phyloP scores from a whole-genome alignment of 1,140 invertebrate genomes.

The Sesamia nonagrioides region DNA sequence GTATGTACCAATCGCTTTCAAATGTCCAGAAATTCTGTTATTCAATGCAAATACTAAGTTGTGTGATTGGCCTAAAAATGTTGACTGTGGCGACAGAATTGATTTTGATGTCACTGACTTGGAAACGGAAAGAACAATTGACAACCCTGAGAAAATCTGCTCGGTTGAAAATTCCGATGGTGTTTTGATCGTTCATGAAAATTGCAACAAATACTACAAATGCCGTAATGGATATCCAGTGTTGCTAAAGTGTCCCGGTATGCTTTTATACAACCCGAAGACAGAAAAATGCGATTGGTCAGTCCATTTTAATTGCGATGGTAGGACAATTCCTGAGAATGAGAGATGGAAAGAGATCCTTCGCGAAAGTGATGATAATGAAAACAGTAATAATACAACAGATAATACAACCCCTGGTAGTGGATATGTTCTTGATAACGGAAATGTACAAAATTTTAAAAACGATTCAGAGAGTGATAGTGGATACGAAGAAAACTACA shows the following conservation, averaged over 20 bases:
- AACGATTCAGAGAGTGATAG: background rate
- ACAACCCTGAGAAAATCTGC: background rate
- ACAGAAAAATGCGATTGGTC: conserved; percentile 51
- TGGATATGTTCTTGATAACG: too few relatives aligned
- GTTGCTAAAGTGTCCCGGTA: conserved; percentile 16
- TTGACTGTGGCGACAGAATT: conserved; percentile 32
- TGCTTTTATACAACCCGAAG: conserved; percentile 48
- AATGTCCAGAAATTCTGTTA: conserved; percentile 36
- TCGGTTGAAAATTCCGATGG: background rate
- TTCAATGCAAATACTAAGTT: conserved; percentile 41
- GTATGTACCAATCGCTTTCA: background rate
- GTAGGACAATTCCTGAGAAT: conserved; percentile 2
- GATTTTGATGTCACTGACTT: background rate
- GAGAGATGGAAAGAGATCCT: too few relatives aligned
- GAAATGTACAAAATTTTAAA: background rate
- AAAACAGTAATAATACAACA: too few relatives aligned
- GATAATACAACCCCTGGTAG: too few relatives aligned
- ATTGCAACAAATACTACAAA: conserved; percentile 40
- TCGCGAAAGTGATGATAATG: too few relatives aligned
- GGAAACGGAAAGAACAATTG: background rate
- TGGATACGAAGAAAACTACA: background rate
- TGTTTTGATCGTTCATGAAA: conserved; percentile 18
- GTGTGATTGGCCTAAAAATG: conserved; percentile 50
- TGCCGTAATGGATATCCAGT: conserved; percentile 19
- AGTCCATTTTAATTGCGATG: conserved; percentile 24